Base-by-base conservation (phyloP, 2,888 invertebrate species). In the Drosophila lutescens region DNA sequence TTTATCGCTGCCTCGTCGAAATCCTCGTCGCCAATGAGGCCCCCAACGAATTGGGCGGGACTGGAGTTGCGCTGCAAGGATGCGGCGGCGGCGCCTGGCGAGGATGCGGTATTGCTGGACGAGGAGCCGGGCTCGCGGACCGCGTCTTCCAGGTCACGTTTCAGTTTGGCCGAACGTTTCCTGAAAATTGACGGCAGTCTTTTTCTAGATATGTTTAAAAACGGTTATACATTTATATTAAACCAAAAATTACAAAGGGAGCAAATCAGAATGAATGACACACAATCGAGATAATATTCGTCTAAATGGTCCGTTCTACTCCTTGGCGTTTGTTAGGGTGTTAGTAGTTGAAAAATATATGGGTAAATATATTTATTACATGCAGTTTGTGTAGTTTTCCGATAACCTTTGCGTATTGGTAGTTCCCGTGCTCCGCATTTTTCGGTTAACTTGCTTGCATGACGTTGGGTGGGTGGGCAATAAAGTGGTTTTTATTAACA, bases 101-200 rank as follows among this genome's bases (percentile, higher is more conserved):
- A 51, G 23, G 86, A 73, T 43, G 55, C 60, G 57, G 78, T 77
- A 20, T 62, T 76, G 23, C 44, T 62, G 12, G 79, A 63, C n/a
- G 90, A 79, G 47, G 90, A 79, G 47, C 78, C 80, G 15, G 94
- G 93, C 90, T 95, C 96, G 76, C 94, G 93, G 0, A 97, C 97
- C 20, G 98, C 98, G 90, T 98, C 98, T 92, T 97, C 97, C 51
- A 99, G 93, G 88, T 98, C 98, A 91, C 96, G 96, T 89, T 97
- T 96, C 91, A 98, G 94, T 92, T 96, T 96, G 78, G 96, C 97
- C 91, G 96, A 96, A 90, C 96, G 95, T 93, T 96, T 96, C 93
- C 98, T 98, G 94, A 91, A 93, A 91, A 91, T 88, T 90, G 92
- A 92, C 91, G 92, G 92, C 92, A 92, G 91, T 91, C 92, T 92